Percentiles rank a stretch among this genome's conserved stretches.
Evolutionary conservation across 2,113 vertebrate species (phyloP).

Genomic region (Psophia crepitans): DNA sequence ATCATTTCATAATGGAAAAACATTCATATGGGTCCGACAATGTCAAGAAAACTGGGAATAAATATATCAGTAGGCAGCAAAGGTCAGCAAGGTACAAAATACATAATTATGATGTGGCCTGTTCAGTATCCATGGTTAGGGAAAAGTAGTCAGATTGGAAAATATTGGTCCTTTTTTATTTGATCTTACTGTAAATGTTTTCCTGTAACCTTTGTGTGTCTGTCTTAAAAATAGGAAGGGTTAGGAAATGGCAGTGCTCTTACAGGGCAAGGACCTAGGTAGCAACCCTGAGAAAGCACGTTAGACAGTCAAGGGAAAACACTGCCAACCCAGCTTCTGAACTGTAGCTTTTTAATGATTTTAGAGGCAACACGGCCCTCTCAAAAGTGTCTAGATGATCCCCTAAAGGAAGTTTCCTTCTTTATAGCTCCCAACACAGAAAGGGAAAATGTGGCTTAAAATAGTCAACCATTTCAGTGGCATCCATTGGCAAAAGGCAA

Average conservation of each 20-base stretch:
- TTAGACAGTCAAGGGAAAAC: background rate
- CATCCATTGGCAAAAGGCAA: background rate
- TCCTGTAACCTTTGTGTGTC: background rate
- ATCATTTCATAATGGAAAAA: background rate
- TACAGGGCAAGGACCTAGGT: background rate
- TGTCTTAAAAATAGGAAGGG: background rate
- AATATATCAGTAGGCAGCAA: background rate
- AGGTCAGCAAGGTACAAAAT: background rate
- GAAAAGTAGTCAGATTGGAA: background rate
- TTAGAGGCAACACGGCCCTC: background rate
- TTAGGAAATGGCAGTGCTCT: background rate
- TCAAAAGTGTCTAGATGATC: background rate
- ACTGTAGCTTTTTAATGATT: background rate
- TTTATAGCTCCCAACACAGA: background rate
- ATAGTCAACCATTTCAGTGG: background rate
- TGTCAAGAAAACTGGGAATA: background rate
- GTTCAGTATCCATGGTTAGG: background rate
- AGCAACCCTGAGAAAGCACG: background rate
- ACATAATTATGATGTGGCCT: background rate
- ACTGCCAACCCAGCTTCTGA: background rate
- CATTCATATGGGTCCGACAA: background rate
- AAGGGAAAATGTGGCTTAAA: background rate
- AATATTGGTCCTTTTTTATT: background rate
- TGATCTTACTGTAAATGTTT: background rate
- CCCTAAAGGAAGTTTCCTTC: background rate